A percentile compares a stretch with the other conserved stretches of the same genome.
Evolutionary conservation across 2,888 invertebrate genomes (phyloP).

Genomic region (Isoperla grammatica): DNA sequence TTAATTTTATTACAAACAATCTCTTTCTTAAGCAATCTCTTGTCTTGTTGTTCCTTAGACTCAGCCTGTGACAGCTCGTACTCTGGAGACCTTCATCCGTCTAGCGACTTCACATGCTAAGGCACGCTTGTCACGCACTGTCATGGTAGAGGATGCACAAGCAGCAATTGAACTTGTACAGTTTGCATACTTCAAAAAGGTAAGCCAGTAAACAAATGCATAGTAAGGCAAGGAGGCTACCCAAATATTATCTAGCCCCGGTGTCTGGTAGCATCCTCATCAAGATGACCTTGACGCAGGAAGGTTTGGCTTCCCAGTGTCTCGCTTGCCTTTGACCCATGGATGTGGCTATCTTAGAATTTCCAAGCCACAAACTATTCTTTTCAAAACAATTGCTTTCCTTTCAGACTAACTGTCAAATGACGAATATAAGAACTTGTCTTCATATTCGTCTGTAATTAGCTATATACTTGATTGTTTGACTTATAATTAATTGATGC

Average conservation of each 20-base stretch:
- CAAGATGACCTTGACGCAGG: neutral
- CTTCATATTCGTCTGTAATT: too few relatives aligned
- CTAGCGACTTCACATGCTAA: slow-evolving; percentile 96
- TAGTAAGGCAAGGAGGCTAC: neutral
- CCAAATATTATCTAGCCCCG: neutral
- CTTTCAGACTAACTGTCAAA: too few relatives aligned
- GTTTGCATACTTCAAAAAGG: slow-evolving; percentile 94
- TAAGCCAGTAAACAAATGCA: slow-evolving; percentile 41
- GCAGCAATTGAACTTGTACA: slow-evolving; percentile 91
- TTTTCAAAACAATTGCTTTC: too few relatives aligned
- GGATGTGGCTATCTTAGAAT: too few relatives aligned
- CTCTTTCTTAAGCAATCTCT: too few relatives aligned
- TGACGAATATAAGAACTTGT: too few relatives aligned
- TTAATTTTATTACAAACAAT: too few relatives aligned
- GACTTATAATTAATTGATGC: too few relatives aligned
- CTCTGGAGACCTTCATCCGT: slow-evolving; percentile 95
- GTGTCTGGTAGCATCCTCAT: neutral
- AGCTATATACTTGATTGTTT: too few relatives aligned
- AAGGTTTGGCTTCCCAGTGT: too few relatives aligned
- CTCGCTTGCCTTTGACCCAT: too few relatives aligned
- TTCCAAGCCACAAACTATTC: too few relatives aligned
- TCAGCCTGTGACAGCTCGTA: slow-evolving; percentile 94
- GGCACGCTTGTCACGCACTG: slow-evolving; percentile 80
- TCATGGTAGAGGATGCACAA: slow-evolving; percentile 79
- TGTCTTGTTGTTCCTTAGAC: slow-evolving; percentile 50